A percentile compares a stretch with the other conserved stretches of the same genome.
phyloP scores from a whole-genome alignment of 2,888 invertebrate species.

The Allygus modestus region DNA sequence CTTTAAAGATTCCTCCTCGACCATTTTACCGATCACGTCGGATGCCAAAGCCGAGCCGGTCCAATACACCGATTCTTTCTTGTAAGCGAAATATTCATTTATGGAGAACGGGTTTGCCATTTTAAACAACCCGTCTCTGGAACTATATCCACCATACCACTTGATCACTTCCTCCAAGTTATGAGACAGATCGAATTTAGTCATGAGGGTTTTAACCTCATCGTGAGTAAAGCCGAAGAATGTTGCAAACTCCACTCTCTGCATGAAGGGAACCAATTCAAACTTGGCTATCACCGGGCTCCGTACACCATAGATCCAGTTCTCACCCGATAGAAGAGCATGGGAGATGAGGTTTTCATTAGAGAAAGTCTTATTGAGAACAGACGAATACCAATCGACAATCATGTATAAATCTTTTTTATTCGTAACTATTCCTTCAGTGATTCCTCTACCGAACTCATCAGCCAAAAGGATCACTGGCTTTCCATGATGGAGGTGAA shows the following conservation, averaged over 20 bases:
- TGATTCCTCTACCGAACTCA: slow-evolving; percentile 40
- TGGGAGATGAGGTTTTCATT: slow-evolving; percentile 7
- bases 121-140: slow-evolving; percentile 26
- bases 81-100: slow-evolving; percentile 26
- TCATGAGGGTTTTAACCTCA: slow-evolving; percentile 16
- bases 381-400: slow-evolving; percentile 22
- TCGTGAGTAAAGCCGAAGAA: slow-evolving; percentile 36
- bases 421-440: slow-evolving; percentile 16
- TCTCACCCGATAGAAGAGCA: slow-evolving; percentile 21
- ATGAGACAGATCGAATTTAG: not conserved
- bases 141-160: slow-evolving; percentile 37
- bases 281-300: not conserved
- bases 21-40: not conserved
- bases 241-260: not conserved
- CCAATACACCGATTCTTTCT: slow-evolving; percentile 14
- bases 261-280: slow-evolving; percentile 43
- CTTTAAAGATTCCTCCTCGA: not conserved
- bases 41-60: slow-evolving; percentile 10
- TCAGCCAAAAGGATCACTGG: slow-evolving; percentile 40
- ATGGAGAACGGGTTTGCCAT: slow-evolving; percentile 32
- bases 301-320: slow-evolving; percentile 30
- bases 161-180: slow-evolving; percentile 14
- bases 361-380: slow-evolving; percentile 26
- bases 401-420: not conserved
- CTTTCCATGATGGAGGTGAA: slow-evolving; percentile 32